These are phyloP conservation scores for Marcusenius ussheri DNA, from an alignment of 2,113 vertebrate genomes.

Conservation along the genomic window DNA sequence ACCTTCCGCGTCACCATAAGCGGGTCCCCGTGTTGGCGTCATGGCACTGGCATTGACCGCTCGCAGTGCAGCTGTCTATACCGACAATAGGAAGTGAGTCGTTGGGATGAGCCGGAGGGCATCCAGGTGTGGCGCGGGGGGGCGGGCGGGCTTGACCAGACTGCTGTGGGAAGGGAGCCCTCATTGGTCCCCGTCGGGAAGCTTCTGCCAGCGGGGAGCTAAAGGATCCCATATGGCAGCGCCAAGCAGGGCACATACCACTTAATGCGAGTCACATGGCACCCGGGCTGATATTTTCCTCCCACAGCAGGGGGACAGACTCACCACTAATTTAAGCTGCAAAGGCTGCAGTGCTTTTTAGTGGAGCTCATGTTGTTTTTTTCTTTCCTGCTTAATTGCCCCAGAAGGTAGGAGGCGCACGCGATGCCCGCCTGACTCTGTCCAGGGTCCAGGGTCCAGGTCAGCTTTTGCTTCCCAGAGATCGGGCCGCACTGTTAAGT, in stretches of 20 bases:
- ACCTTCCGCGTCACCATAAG: background rate
- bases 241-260: conserved; percentile 65
- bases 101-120: background rate
- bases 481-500: background rate
- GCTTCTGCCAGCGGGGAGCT: conserved; percentile 28
- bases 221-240: conserved; percentile 70
- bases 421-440: conserved; percentile 41
- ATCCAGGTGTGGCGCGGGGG: background rate
- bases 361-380: conserved; percentile 58
- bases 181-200: background rate
- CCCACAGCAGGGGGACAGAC: conserved; percentile 70
- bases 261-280: conserved; percentile 74
- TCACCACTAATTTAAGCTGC: conserved; percentile 73
- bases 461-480: background rate
- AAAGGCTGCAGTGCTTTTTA: conserved; percentile 66
- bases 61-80: background rate
- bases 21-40: background rate
- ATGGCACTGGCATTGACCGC: background rate
- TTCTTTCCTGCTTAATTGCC: conserved; percentile 57
- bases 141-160: background rate
- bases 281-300: conserved; percentile 74
- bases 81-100: background rate
- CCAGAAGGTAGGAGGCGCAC: conserved; percentile 28
- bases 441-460: conserved; percentile 4
- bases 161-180: background rate